These are phyloP conservation scores for Globodera rostochiensis DNA, from an alignment of 1,140 invertebrate genomes.

Conservation along the genomic window DNA sequence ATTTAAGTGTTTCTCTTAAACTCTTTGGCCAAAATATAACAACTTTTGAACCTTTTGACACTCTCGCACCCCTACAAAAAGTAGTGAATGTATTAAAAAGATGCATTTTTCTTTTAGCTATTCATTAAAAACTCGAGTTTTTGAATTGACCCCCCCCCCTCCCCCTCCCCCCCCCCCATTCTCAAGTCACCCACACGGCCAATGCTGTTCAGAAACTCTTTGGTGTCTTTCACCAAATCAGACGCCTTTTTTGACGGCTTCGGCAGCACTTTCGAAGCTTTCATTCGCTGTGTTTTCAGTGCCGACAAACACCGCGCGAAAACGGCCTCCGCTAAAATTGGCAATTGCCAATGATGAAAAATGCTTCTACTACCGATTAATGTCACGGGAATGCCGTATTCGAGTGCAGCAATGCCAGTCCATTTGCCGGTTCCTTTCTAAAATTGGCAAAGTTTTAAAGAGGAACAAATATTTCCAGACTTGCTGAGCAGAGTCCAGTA, in stretches of 20 bases:
- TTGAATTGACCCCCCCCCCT: background rate
- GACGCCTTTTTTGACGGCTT: conserved; percentile 65
- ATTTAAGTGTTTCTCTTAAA: background rate
- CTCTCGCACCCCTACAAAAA: too few species aligned
- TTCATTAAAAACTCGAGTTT: background rate
- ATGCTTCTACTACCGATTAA: conserved; percentile 75
- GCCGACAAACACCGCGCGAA: conserved; percentile 92
- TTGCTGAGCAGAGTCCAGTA: conserved; percentile 91
- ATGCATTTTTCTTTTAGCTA: too few species aligned
- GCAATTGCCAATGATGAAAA: conserved; percentile 1
- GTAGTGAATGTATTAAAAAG: too few species aligned
- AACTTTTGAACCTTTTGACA: too few species aligned
- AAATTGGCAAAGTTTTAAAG: background rate
- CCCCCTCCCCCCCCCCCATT: too few species aligned
- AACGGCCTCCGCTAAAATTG: conserved; percentile 80
- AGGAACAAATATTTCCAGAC: conserved; percentile 52
- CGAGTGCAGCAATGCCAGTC: conserved; percentile 93
- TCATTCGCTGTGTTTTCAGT: conserved; percentile 79
- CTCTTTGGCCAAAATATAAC: background rate
- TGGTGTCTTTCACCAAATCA: conserved; percentile 74
- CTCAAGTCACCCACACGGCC: conserved; percentile 66
- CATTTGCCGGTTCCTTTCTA: conserved; percentile 97
- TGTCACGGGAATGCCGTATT: conserved; percentile 94
- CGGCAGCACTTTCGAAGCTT: conserved; percentile 78
- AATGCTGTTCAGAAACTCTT: conserved; percentile 79